Percentiles rank a stretch among this genome's conserved stretches.
Conservation (phyloP, 1,140 invertebrate genomes). For the Tetramorium simillimum region DNA sequence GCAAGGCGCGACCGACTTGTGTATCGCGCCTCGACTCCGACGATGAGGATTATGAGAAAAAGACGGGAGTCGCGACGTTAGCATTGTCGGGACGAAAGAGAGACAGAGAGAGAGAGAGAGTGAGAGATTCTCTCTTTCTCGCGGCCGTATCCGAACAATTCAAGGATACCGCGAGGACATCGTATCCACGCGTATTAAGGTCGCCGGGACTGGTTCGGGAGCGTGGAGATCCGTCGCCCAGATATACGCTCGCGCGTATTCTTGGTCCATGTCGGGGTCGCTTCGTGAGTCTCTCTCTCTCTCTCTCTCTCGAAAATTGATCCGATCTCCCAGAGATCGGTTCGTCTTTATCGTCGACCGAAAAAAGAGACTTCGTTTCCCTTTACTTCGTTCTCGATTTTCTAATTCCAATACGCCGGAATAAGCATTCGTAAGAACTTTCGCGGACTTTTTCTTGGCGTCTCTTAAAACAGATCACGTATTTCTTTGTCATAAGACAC, state of each 20-base stretch:
- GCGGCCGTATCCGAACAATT: slow-evolving; percentile 48
- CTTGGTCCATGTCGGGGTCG: slow-evolving; percentile 11
- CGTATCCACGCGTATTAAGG: slow-evolving; percentile 57
- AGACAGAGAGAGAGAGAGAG: not conserved
- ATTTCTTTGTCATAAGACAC: not conserved
- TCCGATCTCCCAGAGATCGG: not conserved
- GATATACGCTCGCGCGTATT: slow-evolving; percentile 30
- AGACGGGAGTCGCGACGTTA: not conserved
- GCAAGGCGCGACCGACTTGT: slow-evolving; percentile 45
- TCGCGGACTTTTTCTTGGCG: not conserved
- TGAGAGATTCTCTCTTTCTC: slow-evolving; percentile 3
- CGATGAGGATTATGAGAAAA: not conserved
- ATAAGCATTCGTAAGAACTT: not conserved
- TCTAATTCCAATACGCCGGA: not conserved
- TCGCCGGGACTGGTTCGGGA: slow-evolving; percentile 51
- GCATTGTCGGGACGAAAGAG: not conserved
- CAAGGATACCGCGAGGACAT: slow-evolving; percentile 61
- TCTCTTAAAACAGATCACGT: not conserved
- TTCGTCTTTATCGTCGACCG: not conserved
- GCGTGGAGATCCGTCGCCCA: slow-evolving; percentile 36
- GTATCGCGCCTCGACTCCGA: slow-evolving; percentile 5
- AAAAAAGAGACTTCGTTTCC: not conserved
- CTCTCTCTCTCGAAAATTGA: slow-evolving; percentile 22
- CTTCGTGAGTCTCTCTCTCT: not conserved
- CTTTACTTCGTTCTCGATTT: not conserved